These are phyloP conservation scores for Halictus quadricinctus DNA, from an alignment of 2,888 invertebrate species.

Conservation along the genomic window DNA sequence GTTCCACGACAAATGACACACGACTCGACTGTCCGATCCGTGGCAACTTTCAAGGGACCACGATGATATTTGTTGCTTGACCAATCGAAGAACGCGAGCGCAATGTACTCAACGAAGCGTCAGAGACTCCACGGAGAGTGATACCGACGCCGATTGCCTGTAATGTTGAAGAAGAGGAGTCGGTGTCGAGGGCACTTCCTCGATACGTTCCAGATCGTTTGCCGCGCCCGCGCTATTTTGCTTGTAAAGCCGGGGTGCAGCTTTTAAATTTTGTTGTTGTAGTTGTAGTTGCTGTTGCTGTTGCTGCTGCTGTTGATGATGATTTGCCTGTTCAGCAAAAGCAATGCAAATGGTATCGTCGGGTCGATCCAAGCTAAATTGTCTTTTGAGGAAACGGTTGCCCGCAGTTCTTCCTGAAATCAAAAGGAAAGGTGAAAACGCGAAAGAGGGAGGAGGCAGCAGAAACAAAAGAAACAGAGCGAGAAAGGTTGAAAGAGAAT, in stretches of 20 bases:
- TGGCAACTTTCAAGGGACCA: not conserved
- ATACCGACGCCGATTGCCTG: slow-evolving; percentile 80
- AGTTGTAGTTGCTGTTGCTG: slow-evolving; percentile 21
- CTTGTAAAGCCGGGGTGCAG: slow-evolving; percentile 83
- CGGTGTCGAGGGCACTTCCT: slow-evolving; percentile 85
- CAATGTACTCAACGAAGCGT: slow-evolving; percentile 71
- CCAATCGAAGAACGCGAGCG: not conserved
- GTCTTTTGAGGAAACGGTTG: slow-evolving; percentile 85
- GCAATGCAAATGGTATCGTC: slow-evolving; percentile 83
- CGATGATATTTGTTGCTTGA: not conserved
- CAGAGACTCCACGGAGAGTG: slow-evolving; percentile 81
- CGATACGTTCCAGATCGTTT: slow-evolving; percentile 88
- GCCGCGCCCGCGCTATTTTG: slow-evolving; percentile 88
- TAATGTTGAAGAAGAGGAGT: slow-evolving; percentile 71
- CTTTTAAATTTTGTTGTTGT: slow-evolving; percentile 51
- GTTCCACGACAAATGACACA: not conserved
- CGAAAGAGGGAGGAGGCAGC: not conserved
- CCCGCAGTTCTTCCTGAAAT: slow-evolving; percentile 60
- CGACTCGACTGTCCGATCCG: slow-evolving; percentile 20
- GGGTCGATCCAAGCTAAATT: slow-evolving; percentile 88
- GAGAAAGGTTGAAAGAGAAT: slow-evolving; percentile 11
- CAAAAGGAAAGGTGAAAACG: not conserved
- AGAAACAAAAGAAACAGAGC: not conserved
- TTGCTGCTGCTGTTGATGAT: slow-evolving; percentile 33
- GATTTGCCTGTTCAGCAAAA: slow-evolving; percentile 33